Conservation (phyloP, 2,797 vertebrate genomes). For the Cyprinodon diabolis region DNA sequence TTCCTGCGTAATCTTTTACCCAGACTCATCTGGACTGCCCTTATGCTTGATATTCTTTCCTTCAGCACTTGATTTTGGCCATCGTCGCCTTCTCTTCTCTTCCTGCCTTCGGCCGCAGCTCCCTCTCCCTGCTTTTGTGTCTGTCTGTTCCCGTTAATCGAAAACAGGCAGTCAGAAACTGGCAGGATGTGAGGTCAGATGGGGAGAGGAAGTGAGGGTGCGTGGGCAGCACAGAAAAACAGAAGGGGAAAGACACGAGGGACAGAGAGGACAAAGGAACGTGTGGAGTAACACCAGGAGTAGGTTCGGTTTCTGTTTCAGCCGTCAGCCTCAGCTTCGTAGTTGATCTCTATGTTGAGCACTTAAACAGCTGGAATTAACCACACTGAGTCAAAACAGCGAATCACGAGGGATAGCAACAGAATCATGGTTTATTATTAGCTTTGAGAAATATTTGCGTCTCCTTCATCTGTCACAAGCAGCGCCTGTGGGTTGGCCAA, state of each 20-base stretch:
- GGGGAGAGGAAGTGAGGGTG: constrained; percentile 64
- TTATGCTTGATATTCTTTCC: constrained; percentile 37
- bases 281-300: constrained; percentile 34
- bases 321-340: constrained; percentile 50
- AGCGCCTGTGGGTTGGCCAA: constrained; percentile 12
- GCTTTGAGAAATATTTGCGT: constrained; percentile 40
- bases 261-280: constrained; percentile 28
- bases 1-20: constrained; percentile 60
- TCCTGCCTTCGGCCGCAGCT: constrained; percentile 46
- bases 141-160: constrained; percentile 62
- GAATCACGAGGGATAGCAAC: constrained; percentile 34
- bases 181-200: constrained; percentile 74
- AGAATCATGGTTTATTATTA: constrained; percentile 47
- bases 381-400: constrained; percentile 44
- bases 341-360: constrained; percentile 58
- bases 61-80: constrained; percentile 33
- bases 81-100: constrained; percentile 18
- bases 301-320: constrained; percentile 41
- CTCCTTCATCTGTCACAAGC: constrained; percentile 25
- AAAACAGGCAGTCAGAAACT: constrained; percentile 62
- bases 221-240: constrained; percentile 62
- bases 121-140: constrained; percentile 38
- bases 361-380: constrained; percentile 58
- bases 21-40: constrained; percentile 52
- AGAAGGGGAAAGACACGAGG: constrained; percentile 35